These are phyloP conservation scores for Eriosoma lanigerum DNA, from an alignment of 1,140 invertebrate species.

Conservation along the genomic window DNA sequence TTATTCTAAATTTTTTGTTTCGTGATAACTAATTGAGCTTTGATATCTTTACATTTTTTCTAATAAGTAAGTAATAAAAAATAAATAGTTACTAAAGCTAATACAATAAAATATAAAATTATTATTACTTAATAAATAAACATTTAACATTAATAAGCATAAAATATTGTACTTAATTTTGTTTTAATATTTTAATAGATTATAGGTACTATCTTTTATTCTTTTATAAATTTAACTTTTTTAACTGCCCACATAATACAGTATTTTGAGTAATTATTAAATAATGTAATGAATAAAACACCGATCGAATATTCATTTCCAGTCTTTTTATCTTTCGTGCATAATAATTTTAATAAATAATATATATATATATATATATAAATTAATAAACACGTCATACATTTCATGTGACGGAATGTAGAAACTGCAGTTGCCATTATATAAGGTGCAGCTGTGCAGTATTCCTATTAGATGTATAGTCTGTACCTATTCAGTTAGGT, in stretches of 20 bases:
- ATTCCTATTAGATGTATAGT: slow-evolving; percentile 28
- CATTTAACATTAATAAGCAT: no score
- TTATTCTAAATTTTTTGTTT: no score
- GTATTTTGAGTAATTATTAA: not conserved
- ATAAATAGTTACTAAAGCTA: no score
- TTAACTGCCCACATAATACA: not conserved
- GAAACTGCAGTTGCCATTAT: slow-evolving; percentile 19
- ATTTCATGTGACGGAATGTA: not conserved
- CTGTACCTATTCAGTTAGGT: no score
- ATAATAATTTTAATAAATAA: no score
- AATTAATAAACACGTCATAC: not conserved
- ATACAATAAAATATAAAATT: no score
- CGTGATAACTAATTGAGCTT: no score
- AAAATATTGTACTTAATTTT: not conserved
- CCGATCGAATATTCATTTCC: not conserved
- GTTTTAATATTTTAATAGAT: no score
- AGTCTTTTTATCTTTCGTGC: not conserved
- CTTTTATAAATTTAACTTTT: not conserved
- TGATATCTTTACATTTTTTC: no score
- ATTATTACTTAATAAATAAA: no score
- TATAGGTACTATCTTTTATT: not conserved
- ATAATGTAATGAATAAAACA: not conserved
- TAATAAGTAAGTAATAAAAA: no score
- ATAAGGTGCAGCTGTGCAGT: slow-evolving; percentile 20
- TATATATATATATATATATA: no score